These are phyloP conservation scores for Cervus canadensis DNA, from an alignment of 2,113 vertebrate genomes.

Conservation along the genomic window DNA sequence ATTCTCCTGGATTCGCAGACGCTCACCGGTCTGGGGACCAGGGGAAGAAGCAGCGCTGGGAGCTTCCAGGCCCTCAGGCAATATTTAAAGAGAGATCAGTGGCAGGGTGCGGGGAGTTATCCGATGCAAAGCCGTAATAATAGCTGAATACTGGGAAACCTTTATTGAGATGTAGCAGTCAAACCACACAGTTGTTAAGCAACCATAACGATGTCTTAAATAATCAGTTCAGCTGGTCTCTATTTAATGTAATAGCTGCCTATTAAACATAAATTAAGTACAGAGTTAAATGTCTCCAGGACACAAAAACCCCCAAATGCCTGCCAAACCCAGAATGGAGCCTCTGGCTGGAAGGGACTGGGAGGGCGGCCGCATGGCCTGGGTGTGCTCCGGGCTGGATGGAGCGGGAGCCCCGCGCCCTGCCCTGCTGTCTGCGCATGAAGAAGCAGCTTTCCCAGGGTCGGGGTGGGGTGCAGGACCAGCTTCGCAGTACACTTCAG, in stretches of 20 bases:
- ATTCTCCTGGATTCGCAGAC: not conserved
- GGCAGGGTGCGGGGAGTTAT: conserved; percentile 28
- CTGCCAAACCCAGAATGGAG: conserved; percentile 78
- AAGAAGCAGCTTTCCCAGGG: not conserved
- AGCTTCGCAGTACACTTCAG: conserved; percentile 16
- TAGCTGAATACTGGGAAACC: conserved; percentile 63
- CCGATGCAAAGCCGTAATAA: conserved; percentile 59
- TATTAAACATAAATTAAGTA: conserved; percentile 84
- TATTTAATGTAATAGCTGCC: conserved; percentile 82
- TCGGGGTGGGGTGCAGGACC: not conserved
- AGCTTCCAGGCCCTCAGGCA: not conserved
- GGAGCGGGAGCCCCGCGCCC: accelerated
- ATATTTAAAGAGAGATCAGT: not conserved
- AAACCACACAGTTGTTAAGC: conserved; percentile 79
- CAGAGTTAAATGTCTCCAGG: conserved; percentile 81
- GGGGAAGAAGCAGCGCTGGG: not conserved
- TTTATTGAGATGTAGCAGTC: conserved; percentile 81
- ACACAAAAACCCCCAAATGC: conserved; percentile 68
- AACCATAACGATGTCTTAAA: conserved; percentile 80
- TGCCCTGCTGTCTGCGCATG: not conserved
- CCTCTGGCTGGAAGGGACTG: conserved; percentile 56
- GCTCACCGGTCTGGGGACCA: not conserved
- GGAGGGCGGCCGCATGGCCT: not conserved
- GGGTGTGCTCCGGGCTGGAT: not conserved
- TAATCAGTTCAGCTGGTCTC: conserved; percentile 84